These are phyloP conservation scores for Malachius bipustulatus DNA, from an alignment of 2,888 invertebrate genomes.

Conservation along the genomic window DNA sequence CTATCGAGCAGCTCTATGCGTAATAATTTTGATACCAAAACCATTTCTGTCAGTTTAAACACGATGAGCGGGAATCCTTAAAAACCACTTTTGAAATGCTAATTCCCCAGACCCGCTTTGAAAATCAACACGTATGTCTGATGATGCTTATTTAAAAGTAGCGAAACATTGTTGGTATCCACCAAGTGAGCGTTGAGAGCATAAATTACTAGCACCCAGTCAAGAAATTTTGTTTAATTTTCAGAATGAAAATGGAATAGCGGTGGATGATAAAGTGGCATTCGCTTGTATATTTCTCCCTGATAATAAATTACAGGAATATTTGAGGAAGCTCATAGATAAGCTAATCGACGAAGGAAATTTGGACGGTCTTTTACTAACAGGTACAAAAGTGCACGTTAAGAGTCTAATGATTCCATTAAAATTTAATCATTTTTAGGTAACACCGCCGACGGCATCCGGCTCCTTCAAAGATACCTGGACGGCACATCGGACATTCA, in stretches of 20 bases:
- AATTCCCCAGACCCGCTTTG: no score
- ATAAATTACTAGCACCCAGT: no score
- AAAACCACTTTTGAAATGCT: no score
- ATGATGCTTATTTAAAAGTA: no score
- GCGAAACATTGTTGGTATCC: no score
- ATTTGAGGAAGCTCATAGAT: conserved; percentile 57
- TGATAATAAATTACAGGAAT: conserved; percentile 68
- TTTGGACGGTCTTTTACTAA: conserved; percentile 72
- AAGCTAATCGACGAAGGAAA: conserved; percentile 65
- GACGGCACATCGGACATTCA: conserved; percentile 85
- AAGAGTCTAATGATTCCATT: neutral
- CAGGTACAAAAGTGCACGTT: conserved; percentile 41
- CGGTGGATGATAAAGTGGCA: conserved; percentile 80
- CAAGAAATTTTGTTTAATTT: no score
- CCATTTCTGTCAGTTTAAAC: no score
- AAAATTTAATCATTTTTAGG: conserved; percentile 38
- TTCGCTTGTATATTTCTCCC: conserved; percentile 80
- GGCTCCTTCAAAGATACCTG: conserved; percentile 74
- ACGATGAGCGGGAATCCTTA: no score
- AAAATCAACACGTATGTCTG: no score
- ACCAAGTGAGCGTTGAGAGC: no score
- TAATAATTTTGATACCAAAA: no score
- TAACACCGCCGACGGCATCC: conserved; percentile 60
- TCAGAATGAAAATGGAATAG: conserved; percentile 72
- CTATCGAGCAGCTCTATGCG: no score